These are phyloP conservation scores for Scytalopus superciliaris DNA, from an alignment of 2,113 vertebrate genomes.

Conservation along the genomic window DNA sequence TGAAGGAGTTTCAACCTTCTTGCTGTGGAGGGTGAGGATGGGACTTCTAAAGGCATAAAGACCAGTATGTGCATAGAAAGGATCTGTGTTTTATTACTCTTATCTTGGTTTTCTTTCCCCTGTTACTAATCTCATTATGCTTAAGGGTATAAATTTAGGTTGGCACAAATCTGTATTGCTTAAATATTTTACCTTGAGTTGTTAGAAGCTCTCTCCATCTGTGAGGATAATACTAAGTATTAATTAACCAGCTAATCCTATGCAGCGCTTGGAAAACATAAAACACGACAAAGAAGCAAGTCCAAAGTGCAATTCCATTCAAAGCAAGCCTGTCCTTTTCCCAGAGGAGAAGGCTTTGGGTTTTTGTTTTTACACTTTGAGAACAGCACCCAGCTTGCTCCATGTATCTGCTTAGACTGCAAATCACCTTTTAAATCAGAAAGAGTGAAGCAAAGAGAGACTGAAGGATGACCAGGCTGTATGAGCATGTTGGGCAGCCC, in stretches of 20 bases:
- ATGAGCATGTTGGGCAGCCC: fast-evolving
- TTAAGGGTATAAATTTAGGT: slow-evolving; percentile 53
- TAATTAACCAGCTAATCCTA: slow-evolving; percentile 61
- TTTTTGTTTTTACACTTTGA: not conserved
- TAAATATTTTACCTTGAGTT: slow-evolving; percentile 63
- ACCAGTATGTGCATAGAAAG: not conserved
- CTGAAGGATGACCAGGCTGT: not conserved
- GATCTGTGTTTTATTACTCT: slow-evolving; percentile 13
- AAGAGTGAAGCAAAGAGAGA: not conserved
- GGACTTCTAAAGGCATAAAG: not conserved
- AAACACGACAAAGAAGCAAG: not conserved
- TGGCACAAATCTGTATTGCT: slow-evolving; percentile 53
- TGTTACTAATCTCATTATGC: slow-evolving; percentile 58
- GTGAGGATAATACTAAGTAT: slow-evolving; percentile 52
- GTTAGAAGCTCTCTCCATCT: slow-evolving; percentile 44
- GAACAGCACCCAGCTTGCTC: not conserved
- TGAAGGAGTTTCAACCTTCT: not conserved
- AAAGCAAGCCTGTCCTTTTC: not conserved
- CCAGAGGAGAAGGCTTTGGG: not conserved
- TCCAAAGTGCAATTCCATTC: not conserved
- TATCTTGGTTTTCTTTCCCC: not conserved
- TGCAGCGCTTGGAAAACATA: slow-evolving; percentile 30
- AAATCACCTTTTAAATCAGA: not conserved
- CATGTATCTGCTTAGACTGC: not conserved
- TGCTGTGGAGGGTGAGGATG: not conserved